Evolutionary conservation across 2,113 vertebrate species (phyloP), one percentile per base, ranked within the genome.

Genomic region (Silurus meridionalis): DNA sequence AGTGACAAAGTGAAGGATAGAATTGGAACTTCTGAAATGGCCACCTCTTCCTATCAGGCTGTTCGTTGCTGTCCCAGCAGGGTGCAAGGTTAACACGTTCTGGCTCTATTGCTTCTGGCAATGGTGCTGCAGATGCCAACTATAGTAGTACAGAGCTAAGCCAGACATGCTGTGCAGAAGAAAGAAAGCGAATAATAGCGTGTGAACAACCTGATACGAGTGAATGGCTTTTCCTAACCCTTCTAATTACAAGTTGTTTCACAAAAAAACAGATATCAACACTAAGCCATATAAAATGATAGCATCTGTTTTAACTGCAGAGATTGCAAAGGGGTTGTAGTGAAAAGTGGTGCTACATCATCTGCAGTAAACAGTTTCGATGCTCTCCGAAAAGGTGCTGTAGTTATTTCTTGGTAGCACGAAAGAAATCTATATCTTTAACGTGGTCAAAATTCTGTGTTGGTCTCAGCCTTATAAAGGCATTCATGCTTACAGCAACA

Each of bases 1-100:
- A 72, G 82, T 57, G 66, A 85, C 64, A 86, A 53, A 55, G 23
- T 50, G 52, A 37, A 14, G 52, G 17, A 67, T 15, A 25, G n/a
- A 53, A 86, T 72, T 2, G 72, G 55, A 91, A 89, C 83, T 60
- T 91, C 87, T 90, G 25, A 48, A 82, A 50, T 63, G 85, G 88
- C 91, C 89, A 86, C 52, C 83, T 78, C 52, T 79, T n/a, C 25
- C 71, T 74, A 80, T 78, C 60, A 74, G 77, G 19, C 71, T 83
- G 83, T 89, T 58, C n/a, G 4, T 61, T 25, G 61, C 19, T 53
- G 77, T 53, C 83, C 84, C 82, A 17, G 1, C 53, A 83, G 52
- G 60, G 37, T 77, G 25, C 58, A 85, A 80, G n/a, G 52, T 53
- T 83, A 84, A 84, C 50, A 77, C 82, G 25, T n/a, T 75, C 28